Evolutionary conservation across 2,888 invertebrate species (phyloP).

Genomic region (Agrotis puta): DNA sequence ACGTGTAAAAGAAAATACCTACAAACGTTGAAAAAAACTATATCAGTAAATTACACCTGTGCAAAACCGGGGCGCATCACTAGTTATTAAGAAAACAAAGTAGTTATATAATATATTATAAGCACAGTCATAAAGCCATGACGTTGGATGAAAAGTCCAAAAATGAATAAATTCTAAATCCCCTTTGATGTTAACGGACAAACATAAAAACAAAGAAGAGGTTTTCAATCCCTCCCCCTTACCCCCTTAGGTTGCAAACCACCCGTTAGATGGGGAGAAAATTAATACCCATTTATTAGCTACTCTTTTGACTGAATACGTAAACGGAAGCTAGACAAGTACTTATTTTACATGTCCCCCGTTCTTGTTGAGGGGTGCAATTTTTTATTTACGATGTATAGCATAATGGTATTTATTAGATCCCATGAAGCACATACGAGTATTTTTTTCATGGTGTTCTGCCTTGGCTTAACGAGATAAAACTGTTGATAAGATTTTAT

Average conservation of each 20-base stretch:
- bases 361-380: neutral
- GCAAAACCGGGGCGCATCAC: too few relatives aligned
- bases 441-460: too few relatives aligned
- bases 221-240: neutral
- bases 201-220: neutral
- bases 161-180: neutral
- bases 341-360: neutral
- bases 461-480: too few relatives aligned
- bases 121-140: too few relatives aligned
- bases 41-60: too few relatives aligned
- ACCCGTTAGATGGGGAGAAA: neutral
- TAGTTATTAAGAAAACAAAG: too few relatives aligned
- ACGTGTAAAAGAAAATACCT: too few relatives aligned
- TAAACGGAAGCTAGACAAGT: neutral
- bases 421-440: too few relatives aligned
- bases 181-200: slow-evolving; percentile 11
- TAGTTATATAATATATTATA: too few relatives aligned
- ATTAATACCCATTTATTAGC: slow-evolving; percentile 18
- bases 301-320: neutral
- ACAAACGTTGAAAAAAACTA: too few relatives aligned
- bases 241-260: neutral
- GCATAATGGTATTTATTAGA: too few relatives aligned
- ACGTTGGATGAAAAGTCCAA: neutral
- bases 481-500: too few relatives aligned
- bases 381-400: neutral